Evolutionary conservation across 1,140 invertebrate genomes (phyloP).

Genomic region (Listronotus oregonensis): DNA sequence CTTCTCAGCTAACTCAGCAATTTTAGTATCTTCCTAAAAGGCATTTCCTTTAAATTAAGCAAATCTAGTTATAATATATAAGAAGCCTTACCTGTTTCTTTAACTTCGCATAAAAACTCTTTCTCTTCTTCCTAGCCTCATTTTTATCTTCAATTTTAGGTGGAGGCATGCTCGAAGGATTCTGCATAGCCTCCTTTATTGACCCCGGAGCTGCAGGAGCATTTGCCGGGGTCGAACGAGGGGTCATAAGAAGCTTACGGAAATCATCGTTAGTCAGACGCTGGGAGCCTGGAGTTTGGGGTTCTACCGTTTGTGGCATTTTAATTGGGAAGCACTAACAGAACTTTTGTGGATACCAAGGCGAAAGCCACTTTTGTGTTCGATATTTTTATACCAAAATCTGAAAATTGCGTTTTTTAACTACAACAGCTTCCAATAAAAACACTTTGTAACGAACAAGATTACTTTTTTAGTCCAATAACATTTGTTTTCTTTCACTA

Average conservation of each 20-base stretch:
- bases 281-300: slow-evolving; percentile 62
- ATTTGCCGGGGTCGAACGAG: slow-evolving; percentile 70
- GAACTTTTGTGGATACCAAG: too few species aligned
- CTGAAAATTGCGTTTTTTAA: too few species aligned
- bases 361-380: too few species aligned
- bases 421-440: too few species aligned
- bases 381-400: too few species aligned
- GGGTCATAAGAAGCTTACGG: slow-evolving; percentile 93
- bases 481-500: too few species aligned
- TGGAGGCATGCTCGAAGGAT: slow-evolving; percentile 52
- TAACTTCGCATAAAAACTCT: slow-evolving; percentile 91
- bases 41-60: neutral
- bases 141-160: slow-evolving; percentile 60
- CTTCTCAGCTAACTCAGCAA: slow-evolving; percentile 93
- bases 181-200: slow-evolving; percentile 66
- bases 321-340: slow-evolving; percentile 34
- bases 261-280: slow-evolving; percentile 96
- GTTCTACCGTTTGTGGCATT: slow-evolving; percentile 55
- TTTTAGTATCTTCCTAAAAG: slow-evolving; percentile 82
- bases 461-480: too few species aligned
- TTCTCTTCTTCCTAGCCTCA: slow-evolving; percentile 78
- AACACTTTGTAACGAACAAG: too few species aligned
- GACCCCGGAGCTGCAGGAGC: slow-evolving; percentile 58
- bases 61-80: neutral
- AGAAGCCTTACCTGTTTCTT: slow-evolving; percentile 74